Evolutionary conservation across 2,797 vertebrate species (phyloP).

Genomic region (Pseudotriccus pelzelni): DNA sequence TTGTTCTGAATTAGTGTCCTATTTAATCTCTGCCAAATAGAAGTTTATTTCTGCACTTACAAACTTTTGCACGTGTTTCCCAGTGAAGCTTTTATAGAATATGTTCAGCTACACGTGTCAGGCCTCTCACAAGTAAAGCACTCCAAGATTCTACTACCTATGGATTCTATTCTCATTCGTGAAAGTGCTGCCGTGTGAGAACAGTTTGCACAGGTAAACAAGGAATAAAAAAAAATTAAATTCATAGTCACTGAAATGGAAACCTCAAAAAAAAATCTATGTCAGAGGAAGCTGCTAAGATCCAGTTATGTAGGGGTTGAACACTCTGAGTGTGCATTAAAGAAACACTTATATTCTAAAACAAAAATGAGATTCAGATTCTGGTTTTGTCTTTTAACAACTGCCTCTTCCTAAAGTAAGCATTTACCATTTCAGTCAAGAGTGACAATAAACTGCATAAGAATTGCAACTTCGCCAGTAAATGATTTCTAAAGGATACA

Average conservation of each 20-base stretch:
- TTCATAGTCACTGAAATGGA: background rate
- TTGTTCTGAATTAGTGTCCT: background rate
- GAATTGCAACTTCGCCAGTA: background rate
- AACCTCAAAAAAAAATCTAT: background rate
- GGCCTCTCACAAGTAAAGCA: background rate
- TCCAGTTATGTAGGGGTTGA: background rate
- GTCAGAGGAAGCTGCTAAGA: background rate
- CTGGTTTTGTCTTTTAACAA: background rate
- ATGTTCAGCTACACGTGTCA: background rate
- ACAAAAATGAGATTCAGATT: background rate
- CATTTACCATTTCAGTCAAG: background rate
- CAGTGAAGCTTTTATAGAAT: background rate
- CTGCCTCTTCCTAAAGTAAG: background rate
- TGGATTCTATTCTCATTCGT: background rate
- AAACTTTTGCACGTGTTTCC: background rate
- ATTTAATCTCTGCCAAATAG: background rate
- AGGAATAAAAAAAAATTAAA: background rate
- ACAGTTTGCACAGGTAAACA: background rate
- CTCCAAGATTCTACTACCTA: background rate
- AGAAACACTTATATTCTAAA: background rate
- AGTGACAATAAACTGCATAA: background rate
- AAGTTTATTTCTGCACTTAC: background rate
- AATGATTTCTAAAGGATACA: background rate
- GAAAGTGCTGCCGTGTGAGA: background rate
- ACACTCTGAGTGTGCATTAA: background rate